Evolutionary conservation across 2,888 invertebrate species (phyloP).

Genomic region (Ptilodon capucinus): DNA sequence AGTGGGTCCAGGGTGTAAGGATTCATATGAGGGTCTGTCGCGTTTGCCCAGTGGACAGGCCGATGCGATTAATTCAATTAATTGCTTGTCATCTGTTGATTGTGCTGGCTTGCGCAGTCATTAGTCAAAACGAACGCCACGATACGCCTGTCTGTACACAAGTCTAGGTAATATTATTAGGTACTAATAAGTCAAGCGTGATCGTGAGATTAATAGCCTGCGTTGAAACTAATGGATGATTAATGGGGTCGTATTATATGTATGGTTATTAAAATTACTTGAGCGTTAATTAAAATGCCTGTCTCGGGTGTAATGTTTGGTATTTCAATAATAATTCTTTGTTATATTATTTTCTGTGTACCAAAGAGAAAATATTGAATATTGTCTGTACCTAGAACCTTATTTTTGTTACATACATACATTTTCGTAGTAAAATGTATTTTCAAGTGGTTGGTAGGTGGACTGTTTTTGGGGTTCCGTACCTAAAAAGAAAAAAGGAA

Average conservation of each 20-base stretch:
- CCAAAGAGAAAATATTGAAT: too few species aligned
- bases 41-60: slow-evolving; percentile 24
- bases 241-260: slow-evolving; percentile 34
- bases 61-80: slow-evolving; percentile 69
- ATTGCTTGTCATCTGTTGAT: slow-evolving; percentile 76
- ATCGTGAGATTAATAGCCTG: slow-evolving; percentile 52
- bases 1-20: too few species aligned
- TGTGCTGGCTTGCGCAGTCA: slow-evolving; percentile 60
- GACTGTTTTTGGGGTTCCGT: too few species aligned
- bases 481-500: too few species aligned
- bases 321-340: too few species aligned
- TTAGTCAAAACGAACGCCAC: slow-evolving; percentile 62
- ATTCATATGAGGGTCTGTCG: slow-evolving; percentile 32
- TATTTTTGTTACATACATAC: too few species aligned
- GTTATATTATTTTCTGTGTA: too few species aligned
- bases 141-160: slow-evolving; percentile 37
- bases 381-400: too few species aligned
- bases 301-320: background rate
- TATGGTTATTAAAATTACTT: slow-evolving; percentile 26
- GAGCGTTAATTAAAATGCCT: slow-evolving; percentile 1
- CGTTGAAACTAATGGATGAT: slow-evolving; percentile 38
- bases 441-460: too few species aligned
- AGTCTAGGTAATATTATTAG: slow-evolving; percentile 45
- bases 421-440: too few species aligned
- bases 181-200: slow-evolving; percentile 57